Base-by-base conservation (phyloP, 2,797 vertebrate genomes). In the Poeciliopsis gracilis region DNA sequence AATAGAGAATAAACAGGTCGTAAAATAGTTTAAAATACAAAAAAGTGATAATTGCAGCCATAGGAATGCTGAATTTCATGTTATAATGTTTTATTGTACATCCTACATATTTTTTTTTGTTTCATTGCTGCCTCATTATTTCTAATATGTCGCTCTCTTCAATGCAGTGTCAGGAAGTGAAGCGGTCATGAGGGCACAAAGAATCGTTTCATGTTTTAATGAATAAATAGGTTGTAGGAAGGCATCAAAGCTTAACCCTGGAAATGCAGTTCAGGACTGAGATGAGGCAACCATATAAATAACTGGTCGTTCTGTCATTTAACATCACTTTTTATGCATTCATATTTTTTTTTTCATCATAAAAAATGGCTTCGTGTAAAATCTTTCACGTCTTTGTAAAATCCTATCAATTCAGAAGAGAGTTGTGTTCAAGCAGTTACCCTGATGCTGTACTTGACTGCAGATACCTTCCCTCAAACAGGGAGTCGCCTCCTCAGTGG, bases 181-280 rank as follows among this genome's bases (percentile, higher is more conserved):
- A 77, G 67, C 3, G 28, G 41, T 45, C 67, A 70, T 43, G 15
- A 70, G 88, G 79, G 87, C 88, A 82, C 82, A 83, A 86, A 87
- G 87, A 83, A 81, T 87, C 74, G 90, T 87, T 92, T 93, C 91
- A 93, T 93, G 92, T 90, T 94, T 94, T 94, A 95, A 94, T 94
- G 88, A 95, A 92, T 86, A 92, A 91, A 86, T 91, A 91, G 90
- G 93, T 89, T 86, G 79, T 84, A 93, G 86, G 90, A 88, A 87
- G 82, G 87, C 86, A 84, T 94, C 90, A 87, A 87, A 86, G 86
- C 86, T 87, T 78, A 90, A 83, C 87, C 76, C 86, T 73, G 88
- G 83, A 93, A 92, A 87, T 77, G 82, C 63, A 88, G 86, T 84
- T 77, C 75, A 7, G 77, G 81, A 79, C 88, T 77, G 81, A 88